These are phyloP conservation scores for Alfaro cultratus DNA, from an alignment of 2,797 vertebrate genomes.

Conservation along the genomic window DNA sequence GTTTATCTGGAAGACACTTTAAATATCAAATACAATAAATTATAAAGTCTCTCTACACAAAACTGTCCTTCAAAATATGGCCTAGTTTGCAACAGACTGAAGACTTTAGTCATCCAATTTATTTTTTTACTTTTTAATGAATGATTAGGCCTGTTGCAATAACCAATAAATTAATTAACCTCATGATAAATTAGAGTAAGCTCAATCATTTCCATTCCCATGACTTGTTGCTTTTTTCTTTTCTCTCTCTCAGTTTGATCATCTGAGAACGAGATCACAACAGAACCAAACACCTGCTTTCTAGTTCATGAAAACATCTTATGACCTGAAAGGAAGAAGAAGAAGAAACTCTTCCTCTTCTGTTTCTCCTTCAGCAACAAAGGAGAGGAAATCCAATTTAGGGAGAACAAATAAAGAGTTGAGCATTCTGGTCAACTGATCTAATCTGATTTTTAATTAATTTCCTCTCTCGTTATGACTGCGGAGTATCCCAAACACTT, in stretches of 20 bases:
- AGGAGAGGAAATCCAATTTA: slow-evolving; percentile 10
- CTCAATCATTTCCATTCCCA: not conserved
- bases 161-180: not conserved
- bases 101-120: no score
- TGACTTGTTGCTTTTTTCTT: not conserved
- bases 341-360: not conserved
- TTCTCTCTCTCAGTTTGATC: no score
- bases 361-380: not conserved
- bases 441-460: slow-evolving; percentile 33
- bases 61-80: no score
- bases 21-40: no score
- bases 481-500: slow-evolving; percentile 31
- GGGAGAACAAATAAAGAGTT: not conserved
- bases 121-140: no score
- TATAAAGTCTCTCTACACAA: no score
- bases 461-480: not conserved
- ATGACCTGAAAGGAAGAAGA: not conserved
- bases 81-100: no score
- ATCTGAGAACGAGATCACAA: no score
- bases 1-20: no score
- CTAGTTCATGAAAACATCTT: not conserved
- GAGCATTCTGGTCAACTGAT: slow-evolving; percentile 11
- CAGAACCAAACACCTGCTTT: not conserved
- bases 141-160: no score
- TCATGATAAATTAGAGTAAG: not conserved